Base-by-base conservation (phyloP, 2,888 invertebrate genomes). In the Tetranychus truncatus region DNA sequence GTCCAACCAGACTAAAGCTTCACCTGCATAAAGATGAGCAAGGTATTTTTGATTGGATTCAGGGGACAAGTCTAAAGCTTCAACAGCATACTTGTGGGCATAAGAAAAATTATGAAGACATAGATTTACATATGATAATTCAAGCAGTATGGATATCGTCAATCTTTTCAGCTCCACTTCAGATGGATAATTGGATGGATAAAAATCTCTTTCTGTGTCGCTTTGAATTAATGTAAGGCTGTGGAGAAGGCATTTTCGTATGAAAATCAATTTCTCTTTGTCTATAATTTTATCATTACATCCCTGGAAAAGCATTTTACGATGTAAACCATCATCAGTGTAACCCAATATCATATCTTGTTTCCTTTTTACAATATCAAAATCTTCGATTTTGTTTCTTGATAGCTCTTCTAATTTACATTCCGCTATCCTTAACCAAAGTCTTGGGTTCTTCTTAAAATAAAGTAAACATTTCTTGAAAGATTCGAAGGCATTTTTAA, bases 371-470 rank as follows among this genome's bases (percentile, higher is more conserved):
- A 84, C 82, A 75, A 87, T 83, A 80, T 87, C 86, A 78, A 88
- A 87, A 81, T 88, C 87, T 74, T 74, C 45, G n/a, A 72, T 45
- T 15, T 34, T 74, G 8, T 21, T 8, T 45, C 74, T 74, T 2
- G 69, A 45, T 21, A 74, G 65, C 18, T 77, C 71, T 73, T 73
- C 73, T 24, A 77, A 81, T 77, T 82, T 83, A 81, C 95, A 93
- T 83, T 96, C 96, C 0, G 95, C 94, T 80, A 96, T 85, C 80
- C 95, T 86, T 76, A 94, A 84, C 95, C 96, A 97, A 67, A 96
- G 86, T 75, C 91, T 86, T 5, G 95, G 91, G 83, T 94, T 95
- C 79, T 89, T 89, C 77, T 91, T 91, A 81, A 90, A 91, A 76
- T 90, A 88, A 78, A 92, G 88, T 0, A 92, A 88, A 3, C 91